Percentiles rank a stretch among this genome's conserved stretches.
Conservation (phyloP, 1,140 invertebrate genomes). For the Phenacoccus solenopsis region DNA sequence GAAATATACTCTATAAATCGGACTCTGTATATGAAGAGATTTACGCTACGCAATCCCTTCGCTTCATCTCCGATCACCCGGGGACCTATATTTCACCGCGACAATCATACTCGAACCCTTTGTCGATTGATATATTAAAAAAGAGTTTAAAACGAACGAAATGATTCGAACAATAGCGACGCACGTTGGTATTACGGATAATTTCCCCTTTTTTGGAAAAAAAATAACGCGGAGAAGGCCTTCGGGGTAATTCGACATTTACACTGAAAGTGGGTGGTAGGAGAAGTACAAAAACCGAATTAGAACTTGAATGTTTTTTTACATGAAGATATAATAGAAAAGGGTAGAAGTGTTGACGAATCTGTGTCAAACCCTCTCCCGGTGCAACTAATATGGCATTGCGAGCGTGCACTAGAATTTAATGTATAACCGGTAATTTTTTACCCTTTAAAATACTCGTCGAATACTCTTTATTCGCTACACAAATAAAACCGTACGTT, state of each 20-base stretch:
- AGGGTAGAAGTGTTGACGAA: slow-evolving; percentile 10
- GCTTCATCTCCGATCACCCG: background rate
- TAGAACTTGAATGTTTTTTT: slow-evolving; percentile 15
- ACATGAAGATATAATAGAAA: background rate
- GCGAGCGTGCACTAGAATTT: background rate
- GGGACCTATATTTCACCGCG: slow-evolving; percentile 1
- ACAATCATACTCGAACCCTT: background rate
- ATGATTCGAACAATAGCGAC: background rate
- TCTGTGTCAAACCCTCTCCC: slow-evolving; percentile 7
- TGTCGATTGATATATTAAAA: slow-evolving; percentile 11
- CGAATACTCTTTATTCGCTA: background rate
- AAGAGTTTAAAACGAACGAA: slow-evolving; percentile 8
- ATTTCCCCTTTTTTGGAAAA: slow-evolving; percentile 13
- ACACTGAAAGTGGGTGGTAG: slow-evolving; percentile 12
- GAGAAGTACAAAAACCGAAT: slow-evolving; percentile 8
- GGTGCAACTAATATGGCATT: background rate
- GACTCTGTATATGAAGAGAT: slow-evolving; percentile 2
- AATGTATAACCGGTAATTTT: slow-evolving; percentile 9
- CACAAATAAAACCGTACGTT: background rate
- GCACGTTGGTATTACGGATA: background rate
- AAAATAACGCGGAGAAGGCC: background rate
- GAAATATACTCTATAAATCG: background rate
- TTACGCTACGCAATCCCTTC: background rate
- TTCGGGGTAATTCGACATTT: slow-evolving; percentile 8
- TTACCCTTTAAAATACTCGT: background rate